Percentiles rank a stretch among this genome's conserved stretches.
These are phyloP conservation scores for Drosophila tsacasi DNA, from an alignment of 1,140 invertebrate species.

Conservation along the genomic window DNA sequence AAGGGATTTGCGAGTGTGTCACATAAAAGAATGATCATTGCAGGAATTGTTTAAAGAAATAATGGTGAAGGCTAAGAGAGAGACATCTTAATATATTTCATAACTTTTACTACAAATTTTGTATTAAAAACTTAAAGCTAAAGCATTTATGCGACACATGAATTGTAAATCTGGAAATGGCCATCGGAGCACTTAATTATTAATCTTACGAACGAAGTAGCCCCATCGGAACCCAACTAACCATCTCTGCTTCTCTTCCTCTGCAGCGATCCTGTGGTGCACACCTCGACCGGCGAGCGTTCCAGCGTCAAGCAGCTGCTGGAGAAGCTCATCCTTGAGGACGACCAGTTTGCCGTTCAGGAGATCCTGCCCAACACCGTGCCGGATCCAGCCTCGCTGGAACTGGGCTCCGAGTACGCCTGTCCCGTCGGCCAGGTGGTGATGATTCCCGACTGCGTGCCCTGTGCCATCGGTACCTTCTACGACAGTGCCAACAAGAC, in stretches of 20 bases:
- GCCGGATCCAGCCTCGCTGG: conserved; percentile 95
- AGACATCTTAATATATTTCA: background rate
- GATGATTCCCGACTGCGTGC: conserved; percentile 96
- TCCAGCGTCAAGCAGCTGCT: conserved; percentile 93
- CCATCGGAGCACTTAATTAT: background rate
- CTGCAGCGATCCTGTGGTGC: conserved; percentile 93
- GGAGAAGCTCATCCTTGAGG: conserved; percentile 95
- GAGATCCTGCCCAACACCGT: conserved; percentile 97
- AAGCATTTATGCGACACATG: background rate
- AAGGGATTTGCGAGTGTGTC: background rate
- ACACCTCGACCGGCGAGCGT: conserved; percentile 94
- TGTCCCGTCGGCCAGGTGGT: conserved; percentile 97
- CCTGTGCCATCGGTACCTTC: conserved; percentile 96
- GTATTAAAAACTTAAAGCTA: background rate
- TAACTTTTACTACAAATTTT: conserved; percentile 4
- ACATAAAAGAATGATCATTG: background rate
- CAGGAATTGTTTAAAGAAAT: background rate
- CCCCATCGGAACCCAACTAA: conserved; percentile 12
- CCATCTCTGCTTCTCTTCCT: conserved; percentile 36
- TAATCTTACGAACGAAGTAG: background rate
- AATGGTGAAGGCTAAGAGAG: background rate
- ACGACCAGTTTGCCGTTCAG: conserved; percentile 96
- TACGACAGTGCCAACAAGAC: conserved; percentile 91
- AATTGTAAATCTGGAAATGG: conserved; percentile 5
- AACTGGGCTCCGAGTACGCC: conserved; percentile 95